These are phyloP conservation scores for Acanthosepion esculentum DNA, from an alignment of 2,888 invertebrate species.

Conservation along the genomic window DNA sequence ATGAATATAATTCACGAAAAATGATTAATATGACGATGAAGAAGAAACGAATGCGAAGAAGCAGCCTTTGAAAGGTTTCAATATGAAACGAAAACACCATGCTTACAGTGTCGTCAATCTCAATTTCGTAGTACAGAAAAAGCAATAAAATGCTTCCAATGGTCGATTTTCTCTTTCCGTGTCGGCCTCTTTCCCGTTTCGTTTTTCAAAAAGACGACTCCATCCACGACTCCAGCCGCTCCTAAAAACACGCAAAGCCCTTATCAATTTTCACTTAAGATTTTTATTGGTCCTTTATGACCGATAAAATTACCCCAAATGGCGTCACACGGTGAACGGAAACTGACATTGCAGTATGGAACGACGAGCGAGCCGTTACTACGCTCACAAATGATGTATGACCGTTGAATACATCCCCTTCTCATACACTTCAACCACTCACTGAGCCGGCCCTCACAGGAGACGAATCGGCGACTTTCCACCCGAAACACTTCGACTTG, in stretches of 20 bases:
- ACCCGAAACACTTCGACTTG: too few relatives aligned
- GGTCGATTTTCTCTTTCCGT: neutral
- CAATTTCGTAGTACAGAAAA: neutral
- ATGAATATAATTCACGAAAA: too few relatives aligned
- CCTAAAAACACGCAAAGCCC: slow-evolving; percentile 13
- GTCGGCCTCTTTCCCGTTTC: neutral
- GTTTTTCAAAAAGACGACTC: neutral
- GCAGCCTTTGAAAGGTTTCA: too few relatives aligned
- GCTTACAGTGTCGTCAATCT: neutral
- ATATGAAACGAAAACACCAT: neutral
- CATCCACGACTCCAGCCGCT: neutral
- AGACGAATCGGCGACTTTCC: too few relatives aligned
- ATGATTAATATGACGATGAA: neutral
- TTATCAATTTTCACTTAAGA: slow-evolving; percentile 33
- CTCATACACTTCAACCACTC: neutral
- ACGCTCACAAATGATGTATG: neutral
- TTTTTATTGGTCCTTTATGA: neutral
- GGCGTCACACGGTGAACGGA: neutral
- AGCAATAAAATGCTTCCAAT: neutral
- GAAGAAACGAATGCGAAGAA: neutral
- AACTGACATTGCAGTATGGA: neutral
- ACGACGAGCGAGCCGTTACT: neutral
- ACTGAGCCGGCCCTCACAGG: too few relatives aligned
- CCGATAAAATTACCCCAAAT: neutral
- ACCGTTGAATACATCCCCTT: neutral